Conservation (phyloP, 2,888 invertebrate species). For the Drosophila subsilvestris region DNA sequence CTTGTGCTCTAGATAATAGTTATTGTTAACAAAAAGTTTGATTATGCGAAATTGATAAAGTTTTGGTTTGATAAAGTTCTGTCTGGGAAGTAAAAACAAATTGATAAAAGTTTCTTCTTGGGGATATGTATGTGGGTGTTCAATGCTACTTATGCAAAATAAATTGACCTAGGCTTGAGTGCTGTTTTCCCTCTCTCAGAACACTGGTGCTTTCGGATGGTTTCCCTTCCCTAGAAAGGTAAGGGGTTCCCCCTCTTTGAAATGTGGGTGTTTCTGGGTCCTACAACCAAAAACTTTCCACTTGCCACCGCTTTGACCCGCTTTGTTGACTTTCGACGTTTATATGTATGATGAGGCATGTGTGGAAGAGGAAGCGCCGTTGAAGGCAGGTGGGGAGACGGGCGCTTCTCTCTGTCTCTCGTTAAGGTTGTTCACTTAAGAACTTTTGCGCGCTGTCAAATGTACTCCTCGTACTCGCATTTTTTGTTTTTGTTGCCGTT, state of each 20-base stretch:
- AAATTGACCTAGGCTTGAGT: slow-evolving; percentile 20
- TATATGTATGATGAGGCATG: slow-evolving; percentile 3
- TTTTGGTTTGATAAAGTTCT: not conserved
- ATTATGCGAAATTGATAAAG: slow-evolving; percentile 1
- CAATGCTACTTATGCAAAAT: not conserved
- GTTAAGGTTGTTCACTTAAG: slow-evolving; percentile 56
- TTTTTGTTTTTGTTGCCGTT: slow-evolving; percentile 19
- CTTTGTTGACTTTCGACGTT: slow-evolving; percentile 46
- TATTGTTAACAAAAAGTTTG: not conserved
- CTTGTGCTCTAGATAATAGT: too few relatives aligned
- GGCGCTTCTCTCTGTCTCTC: not conserved
- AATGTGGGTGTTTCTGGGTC: slow-evolving; percentile 11
- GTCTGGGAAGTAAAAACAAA: not conserved
- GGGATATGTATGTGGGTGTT: not conserved
- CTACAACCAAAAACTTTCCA: slow-evolving; percentile 19
- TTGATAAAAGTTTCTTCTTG: slow-evolving; percentile 7
- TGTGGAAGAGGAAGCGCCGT: slow-evolving; percentile 15
- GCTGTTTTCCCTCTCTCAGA: not conserved
- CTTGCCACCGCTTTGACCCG: slow-evolving; percentile 28
- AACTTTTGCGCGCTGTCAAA: slow-evolving; percentile 50
- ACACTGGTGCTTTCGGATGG: not conserved
- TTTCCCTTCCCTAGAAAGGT: not conserved
- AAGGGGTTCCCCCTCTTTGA: not conserved
- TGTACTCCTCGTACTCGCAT: slow-evolving; percentile 13
- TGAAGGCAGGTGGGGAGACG: not conserved